Conservation (phyloP, 2,797 vertebrate genomes). For the Lepilemur ruficaudatus region DNA sequence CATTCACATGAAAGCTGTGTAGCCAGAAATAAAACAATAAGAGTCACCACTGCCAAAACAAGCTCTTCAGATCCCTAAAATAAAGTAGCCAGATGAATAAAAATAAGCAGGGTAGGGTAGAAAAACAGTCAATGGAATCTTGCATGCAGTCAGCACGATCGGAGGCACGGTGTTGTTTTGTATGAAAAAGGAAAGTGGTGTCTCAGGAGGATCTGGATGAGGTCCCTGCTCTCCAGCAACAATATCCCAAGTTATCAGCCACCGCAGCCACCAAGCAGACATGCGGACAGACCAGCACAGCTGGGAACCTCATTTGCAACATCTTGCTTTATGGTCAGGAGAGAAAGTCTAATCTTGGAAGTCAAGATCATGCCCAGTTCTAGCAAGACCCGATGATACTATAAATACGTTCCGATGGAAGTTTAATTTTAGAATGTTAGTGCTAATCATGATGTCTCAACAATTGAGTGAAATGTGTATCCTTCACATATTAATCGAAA, state of each 20-base stretch:
- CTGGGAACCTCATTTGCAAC: neutral
- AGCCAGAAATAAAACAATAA: constrained; percentile 70
- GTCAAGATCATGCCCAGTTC: neutral
- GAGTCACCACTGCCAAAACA: constrained; percentile 69
- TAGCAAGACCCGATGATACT: neutral
- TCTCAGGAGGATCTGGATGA: constrained; percentile 32
- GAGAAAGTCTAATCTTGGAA: neutral
- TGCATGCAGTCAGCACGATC: constrained; percentile 50
- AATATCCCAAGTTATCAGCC: constrained; percentile 59
- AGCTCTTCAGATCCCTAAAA: constrained; percentile 75
- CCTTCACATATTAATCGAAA: neutral
- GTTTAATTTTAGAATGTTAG: neutral
- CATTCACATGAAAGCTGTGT: constrained; percentile 32
- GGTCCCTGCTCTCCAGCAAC: constrained; percentile 32
- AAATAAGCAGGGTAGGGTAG: constrained; percentile 72
- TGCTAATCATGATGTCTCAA: neutral
- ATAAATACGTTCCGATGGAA: neutral
- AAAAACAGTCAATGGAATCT: constrained; percentile 69
- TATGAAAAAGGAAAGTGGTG: constrained; percentile 67
- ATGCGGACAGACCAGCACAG: neutral
- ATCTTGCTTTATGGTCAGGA: neutral
- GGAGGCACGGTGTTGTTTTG: neutral
- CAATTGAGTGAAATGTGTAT: neutral
- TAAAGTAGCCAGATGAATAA: constrained; percentile 73
- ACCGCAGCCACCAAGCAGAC: neutral